A percentile compares a stretch with the other conserved stretches of the same genome.
These are phyloP conservation scores for Hydropsyche tenuis DNA, from an alignment of 1,140 invertebrate genomes.

Conservation along the genomic window DNA sequence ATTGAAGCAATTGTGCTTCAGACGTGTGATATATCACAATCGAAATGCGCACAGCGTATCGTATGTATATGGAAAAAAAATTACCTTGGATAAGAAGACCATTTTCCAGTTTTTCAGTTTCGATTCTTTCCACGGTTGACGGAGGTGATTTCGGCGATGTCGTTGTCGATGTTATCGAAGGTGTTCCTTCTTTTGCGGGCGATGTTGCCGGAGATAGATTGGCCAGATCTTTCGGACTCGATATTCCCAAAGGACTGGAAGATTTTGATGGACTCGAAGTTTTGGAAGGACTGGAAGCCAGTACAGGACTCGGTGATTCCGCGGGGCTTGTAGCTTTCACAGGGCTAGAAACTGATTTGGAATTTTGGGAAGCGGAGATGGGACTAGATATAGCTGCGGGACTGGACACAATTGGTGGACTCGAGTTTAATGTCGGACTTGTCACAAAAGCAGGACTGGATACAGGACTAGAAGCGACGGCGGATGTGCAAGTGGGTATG, in stretches of 20 bases:
- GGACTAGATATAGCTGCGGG: constrained; percentile 57
- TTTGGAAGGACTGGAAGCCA: not conserved
- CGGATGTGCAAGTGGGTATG: not conserved
- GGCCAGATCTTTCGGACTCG: not conserved
- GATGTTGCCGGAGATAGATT: not conserved
- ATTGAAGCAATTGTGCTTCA: not conserved
- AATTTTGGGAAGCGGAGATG: constrained; percentile 54
- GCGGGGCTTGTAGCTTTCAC: not conserved
- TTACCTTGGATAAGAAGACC: not conserved
- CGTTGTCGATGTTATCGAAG: not conserved
- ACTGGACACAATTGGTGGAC: constrained; percentile 2
- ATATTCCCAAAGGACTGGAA: not conserved
- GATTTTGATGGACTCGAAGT: not conserved
- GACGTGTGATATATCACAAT: too few relatives aligned
- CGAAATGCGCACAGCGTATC: not conserved
- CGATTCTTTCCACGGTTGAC: not conserved
- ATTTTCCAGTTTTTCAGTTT: not conserved
- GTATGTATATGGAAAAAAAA: not conserved
- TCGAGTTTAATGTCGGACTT: not conserved
- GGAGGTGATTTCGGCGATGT: not conserved
- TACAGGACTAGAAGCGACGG: not conserved
- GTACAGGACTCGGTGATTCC: not conserved
- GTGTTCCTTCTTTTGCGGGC: not conserved
- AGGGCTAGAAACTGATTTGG: constrained; percentile 53
- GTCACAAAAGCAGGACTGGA: not conserved